A percentile compares a stretch with the other conserved stretches of the same genome.
These are phyloP conservation scores for Psilopsiagon aurifrons DNA, from an alignment of 2,113 vertebrate genomes.

Conservation along the genomic window DNA sequence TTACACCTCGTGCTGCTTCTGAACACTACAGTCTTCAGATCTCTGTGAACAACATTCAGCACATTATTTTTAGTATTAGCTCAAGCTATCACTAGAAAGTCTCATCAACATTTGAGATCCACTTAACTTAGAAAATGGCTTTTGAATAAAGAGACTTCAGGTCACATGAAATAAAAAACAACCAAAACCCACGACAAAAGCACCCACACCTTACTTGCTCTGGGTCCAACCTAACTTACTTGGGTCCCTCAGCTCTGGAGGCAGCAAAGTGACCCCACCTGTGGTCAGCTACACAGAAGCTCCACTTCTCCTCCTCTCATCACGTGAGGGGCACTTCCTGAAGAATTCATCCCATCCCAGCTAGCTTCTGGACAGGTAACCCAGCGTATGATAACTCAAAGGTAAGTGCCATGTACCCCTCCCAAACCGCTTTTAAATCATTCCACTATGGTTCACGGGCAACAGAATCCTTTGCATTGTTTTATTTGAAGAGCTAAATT, in stretches of 20 bases:
- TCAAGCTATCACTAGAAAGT: background rate
- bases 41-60: background rate
- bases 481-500: background rate
- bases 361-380: background rate
- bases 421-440: background rate
- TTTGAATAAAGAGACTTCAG: background rate
- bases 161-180: background rate
- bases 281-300: background rate
- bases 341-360: background rate
- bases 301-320: background rate
- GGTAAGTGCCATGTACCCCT: background rate
- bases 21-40: background rate
- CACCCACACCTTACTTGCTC: background rate
- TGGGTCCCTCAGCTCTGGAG: background rate
- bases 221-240: background rate
- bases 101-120: background rate
- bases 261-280: background rate
- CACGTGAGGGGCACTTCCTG: background rate
- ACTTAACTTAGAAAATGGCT: background rate
- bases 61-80: background rate
- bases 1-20: background rate
- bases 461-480: background rate
- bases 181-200: background rate
- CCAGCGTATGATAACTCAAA: rapidly evolving
- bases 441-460: background rate